phyloP scores from a whole-genome alignment of 2,113 vertebrate species.

The Equus quagga region DNA sequence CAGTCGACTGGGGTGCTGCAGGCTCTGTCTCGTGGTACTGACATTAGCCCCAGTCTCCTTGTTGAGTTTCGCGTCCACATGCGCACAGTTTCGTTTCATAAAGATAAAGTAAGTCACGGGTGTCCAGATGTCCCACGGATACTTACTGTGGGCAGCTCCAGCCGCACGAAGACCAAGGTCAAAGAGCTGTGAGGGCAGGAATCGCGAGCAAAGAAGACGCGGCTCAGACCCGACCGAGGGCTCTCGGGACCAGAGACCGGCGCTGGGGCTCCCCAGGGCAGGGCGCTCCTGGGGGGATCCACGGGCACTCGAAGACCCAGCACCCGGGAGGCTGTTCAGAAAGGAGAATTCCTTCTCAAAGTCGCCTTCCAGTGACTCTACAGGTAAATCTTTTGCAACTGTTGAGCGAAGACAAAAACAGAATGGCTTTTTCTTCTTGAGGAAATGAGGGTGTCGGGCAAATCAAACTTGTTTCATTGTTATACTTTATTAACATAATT shows the following conservation, averaged over 20 bases:
- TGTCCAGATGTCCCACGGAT: neutral
- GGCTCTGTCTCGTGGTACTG: neutral
- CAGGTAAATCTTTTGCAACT: slow-evolving; percentile 71
- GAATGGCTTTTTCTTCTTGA: slow-evolving; percentile 71
- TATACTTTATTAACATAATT: slow-evolving; percentile 28
- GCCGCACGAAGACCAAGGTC: slow-evolving; percentile 90
- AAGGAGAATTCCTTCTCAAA: slow-evolving; percentile 91
- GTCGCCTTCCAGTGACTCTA: slow-evolving; percentile 84
- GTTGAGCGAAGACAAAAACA: slow-evolving; percentile 59
- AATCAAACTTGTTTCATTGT: slow-evolving; percentile 5
- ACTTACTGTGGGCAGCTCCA: slow-evolving; percentile 82
- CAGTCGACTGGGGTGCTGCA: neutral
- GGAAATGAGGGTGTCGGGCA: neutral
- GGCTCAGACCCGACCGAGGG: slow-evolving; percentile 69
- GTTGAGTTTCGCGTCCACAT: neutral
- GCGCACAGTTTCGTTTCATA: neutral
- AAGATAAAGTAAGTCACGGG: slow-evolving; percentile 13
- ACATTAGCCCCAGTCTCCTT: neutral
- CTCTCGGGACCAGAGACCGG: slow-evolving; percentile 50
- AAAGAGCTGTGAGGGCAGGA: slow-evolving; percentile 93
- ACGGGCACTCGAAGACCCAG: slow-evolving; percentile 77
- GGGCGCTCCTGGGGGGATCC: slow-evolving; percentile 87
- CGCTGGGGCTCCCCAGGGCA: slow-evolving; percentile 84
- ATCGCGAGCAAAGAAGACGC: slow-evolving; percentile 85
- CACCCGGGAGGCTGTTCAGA: slow-evolving; percentile 88